Percentiles rank a stretch among this genome's conserved stretches.
Conservation (phyloP, 2,797 vertebrate species). For the Esox masquinongy region DNA sequence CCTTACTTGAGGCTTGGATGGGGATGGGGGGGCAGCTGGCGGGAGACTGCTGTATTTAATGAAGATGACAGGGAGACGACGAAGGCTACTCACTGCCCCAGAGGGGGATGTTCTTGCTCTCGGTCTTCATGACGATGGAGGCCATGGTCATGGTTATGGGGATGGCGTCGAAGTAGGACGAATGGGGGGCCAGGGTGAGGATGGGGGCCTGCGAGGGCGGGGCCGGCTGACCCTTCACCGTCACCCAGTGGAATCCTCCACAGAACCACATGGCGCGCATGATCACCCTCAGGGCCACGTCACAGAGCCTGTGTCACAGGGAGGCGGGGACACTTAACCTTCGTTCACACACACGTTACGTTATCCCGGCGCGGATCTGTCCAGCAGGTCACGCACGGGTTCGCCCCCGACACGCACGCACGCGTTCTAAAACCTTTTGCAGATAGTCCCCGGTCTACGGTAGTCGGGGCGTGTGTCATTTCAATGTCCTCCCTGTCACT, state of each 20-base stretch:
- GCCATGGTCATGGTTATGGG: slow-evolving; percentile 98
- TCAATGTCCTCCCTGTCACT: neutral
- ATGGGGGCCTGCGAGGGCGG: slow-evolving; percentile 88
- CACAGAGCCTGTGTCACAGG: slow-evolving; percentile 76
- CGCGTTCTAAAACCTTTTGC: no score
- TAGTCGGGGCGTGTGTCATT: no score
- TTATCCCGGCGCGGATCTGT: no score
- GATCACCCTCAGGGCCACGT: slow-evolving; percentile 85
- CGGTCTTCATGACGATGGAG: slow-evolving; percentile 98
- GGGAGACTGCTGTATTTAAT: neutral
- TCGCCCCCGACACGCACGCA: no score
- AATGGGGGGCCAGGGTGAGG: slow-evolving; percentile 93
- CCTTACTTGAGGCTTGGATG: no score
- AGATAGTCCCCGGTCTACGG: no score
- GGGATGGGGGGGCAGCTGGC: no score
- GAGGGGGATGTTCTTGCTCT: slow-evolving; percentile 96
- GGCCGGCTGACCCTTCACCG: slow-evolving; percentile 88
- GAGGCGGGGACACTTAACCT: no score
- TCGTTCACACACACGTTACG: no score
- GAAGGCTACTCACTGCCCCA: slow-evolving; percentile 93
- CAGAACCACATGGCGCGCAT: slow-evolving; percentile 99
- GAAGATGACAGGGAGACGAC: neutral
- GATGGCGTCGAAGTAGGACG: slow-evolving; percentile 97
- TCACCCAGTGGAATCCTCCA: slow-evolving; percentile 94
- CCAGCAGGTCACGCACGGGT: no score